Conservation (phyloP, 2,888 invertebrate genomes). For the Volucella inflata region DNA sequence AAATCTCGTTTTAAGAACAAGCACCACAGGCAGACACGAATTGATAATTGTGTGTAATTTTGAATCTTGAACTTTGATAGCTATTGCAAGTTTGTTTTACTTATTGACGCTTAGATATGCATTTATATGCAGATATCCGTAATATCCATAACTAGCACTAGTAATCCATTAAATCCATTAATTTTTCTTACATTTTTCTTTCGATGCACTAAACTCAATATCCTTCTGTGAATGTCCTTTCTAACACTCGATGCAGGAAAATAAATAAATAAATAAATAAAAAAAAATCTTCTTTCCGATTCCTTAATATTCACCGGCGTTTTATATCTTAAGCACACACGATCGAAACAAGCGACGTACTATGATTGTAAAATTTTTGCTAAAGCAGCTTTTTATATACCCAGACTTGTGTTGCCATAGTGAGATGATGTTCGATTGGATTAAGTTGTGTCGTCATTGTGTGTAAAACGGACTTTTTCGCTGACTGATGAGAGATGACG, state of each 20-base stretch:
- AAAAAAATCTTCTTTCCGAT: slow-evolving; percentile 6
- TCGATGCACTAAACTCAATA: slow-evolving; percentile 43
- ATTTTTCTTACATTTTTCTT: slow-evolving; percentile 60
- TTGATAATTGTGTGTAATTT: slow-evolving; percentile 26
- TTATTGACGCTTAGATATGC: background rate
- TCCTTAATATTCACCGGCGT: slow-evolving; percentile 56
- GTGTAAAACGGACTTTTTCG: slow-evolving; percentile 67
- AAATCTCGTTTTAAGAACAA: slow-evolving; percentile 15
- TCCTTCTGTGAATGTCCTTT: slow-evolving; percentile 45
- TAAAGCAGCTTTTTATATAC: slow-evolving; percentile 74
- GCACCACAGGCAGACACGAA: background rate
- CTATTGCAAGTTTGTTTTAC: slow-evolving; percentile 7
- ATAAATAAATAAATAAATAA: background rate
- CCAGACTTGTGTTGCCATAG: slow-evolving; percentile 65
- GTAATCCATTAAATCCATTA: slow-evolving; percentile 4
- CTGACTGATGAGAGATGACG: slow-evolving; percentile 73
- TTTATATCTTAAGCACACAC: slow-evolving; percentile 64
- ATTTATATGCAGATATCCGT: slow-evolving; percentile 21
- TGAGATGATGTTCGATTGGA: slow-evolving; percentile 39
- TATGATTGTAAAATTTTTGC: slow-evolving; percentile 73
- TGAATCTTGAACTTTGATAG: slow-evolving; percentile 1
- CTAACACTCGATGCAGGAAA: slow-evolving; percentile 30
- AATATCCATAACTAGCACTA: slow-evolving; percentile 45
- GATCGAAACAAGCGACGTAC: slow-evolving; percentile 74
- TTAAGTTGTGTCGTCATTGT: slow-evolving; percentile 64